Percentiles rank a stretch among this genome's conserved stretches.
Evolutionary conservation across 2,888 invertebrate genomes (phyloP).

Genomic region (Asteroscopus sphinx): DNA sequence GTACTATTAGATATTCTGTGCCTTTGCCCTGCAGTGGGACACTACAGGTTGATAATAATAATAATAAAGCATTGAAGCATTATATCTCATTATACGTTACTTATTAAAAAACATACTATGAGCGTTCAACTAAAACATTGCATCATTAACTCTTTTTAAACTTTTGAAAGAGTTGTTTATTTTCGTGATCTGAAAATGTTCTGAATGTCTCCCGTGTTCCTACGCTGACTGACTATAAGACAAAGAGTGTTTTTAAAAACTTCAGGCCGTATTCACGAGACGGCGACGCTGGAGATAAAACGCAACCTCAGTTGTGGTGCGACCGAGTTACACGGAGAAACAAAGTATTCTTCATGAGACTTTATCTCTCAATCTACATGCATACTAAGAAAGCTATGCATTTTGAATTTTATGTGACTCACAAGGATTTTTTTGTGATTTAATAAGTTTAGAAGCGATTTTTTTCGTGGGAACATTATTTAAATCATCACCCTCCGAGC

Average conservation of each 20-base stretch:
- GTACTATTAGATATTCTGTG: too few species aligned
- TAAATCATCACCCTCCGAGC: too few species aligned
- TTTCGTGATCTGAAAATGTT: slow-evolving; percentile 7
- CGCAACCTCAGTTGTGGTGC: slow-evolving; percentile 60
- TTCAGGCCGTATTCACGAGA: slow-evolving; percentile 45
- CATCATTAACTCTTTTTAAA: too few species aligned
- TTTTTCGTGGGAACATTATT: too few species aligned
- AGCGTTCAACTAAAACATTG: too few species aligned
- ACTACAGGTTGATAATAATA: too few species aligned
- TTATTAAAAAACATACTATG: too few species aligned
- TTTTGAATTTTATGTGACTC: slow-evolving; percentile 21
- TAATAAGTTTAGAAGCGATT: too few species aligned
- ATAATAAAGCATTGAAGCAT: too few species aligned
- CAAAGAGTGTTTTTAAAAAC: slow-evolving; percentile 50
- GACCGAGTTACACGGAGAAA: slow-evolving; percentile 64
- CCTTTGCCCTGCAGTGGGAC: too few species aligned
- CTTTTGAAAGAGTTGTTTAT: too few species aligned
- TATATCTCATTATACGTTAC: too few species aligned
- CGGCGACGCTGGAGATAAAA: slow-evolving; percentile 55
- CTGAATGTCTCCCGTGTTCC: slow-evolving; percentile 31
- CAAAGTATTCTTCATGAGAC: slow-evolving; percentile 41
- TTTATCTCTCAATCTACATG: slow-evolving; percentile 48
- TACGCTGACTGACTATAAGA: slow-evolving; percentile 27
- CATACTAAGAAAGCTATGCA: slow-evolving; percentile 46
- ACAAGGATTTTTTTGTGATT: neutral